Evolutionary conservation across 2,888 invertebrate species (phyloP), one percentile per base, ranked within the genome.

Genomic region (Tachystola acroxantha): DNA sequence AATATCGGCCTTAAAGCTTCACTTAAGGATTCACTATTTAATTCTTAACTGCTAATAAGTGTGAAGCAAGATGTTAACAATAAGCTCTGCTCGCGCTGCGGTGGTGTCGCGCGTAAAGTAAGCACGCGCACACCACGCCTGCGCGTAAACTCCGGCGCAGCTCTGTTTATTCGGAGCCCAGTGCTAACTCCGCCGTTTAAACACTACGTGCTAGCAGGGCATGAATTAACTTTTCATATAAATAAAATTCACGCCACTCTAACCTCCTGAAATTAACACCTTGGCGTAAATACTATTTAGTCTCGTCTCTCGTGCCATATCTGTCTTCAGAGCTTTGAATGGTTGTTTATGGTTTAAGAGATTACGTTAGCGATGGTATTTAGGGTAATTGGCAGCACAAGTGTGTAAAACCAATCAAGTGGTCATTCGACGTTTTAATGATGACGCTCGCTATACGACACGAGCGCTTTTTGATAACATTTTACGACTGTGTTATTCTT

Each of bases 201-300:
- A 85, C 82, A 85, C 77, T 76, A 76, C 77, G 71, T 75, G 77
- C 81, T 75, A 77, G 79, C 73, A 76, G 70, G 65, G 66, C 74
- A 82, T 76, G 84, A 86, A 86, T 86, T 85, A 84, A 79, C 81
- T 86, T 86, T 85, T 85, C 85, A 84, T 86, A 85, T 85, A 86
- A 85, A 86, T 86, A 86, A 86, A 86, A 85, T 86, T 86, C 84
- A 86, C 85, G 84, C 73, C 69, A 70, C 85, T 82, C 86, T 86
- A 86, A 86, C 76, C 80, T 85, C 81, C 79, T 80, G 84, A 86
- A 84, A 85, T 86, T 86, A 86, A 79, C 86, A 86, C 85, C 84
- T 85, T 48, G 63, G 71, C 82, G 84, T 81, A 84, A 85, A 85
- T 81, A 80, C 69, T 74, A 76, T 72, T 81, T 76, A 76, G 76